Conservation (phyloP, 1,140 invertebrate species). For the Cyclargus thomasi region DNA sequence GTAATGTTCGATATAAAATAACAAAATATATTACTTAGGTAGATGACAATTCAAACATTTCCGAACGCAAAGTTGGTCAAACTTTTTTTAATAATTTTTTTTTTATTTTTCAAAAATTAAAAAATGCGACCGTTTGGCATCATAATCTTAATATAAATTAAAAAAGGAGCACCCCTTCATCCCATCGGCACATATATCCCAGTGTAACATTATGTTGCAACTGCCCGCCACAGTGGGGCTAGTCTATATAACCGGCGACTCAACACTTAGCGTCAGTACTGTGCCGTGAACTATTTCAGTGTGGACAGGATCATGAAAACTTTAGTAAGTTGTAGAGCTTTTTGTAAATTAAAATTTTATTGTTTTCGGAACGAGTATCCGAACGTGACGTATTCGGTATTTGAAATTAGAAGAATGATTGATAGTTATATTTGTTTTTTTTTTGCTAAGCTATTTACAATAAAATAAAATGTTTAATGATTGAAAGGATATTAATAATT, state of each 20-base stretch:
- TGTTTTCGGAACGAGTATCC: neutral
- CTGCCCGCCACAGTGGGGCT: neutral
- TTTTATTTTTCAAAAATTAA: too few relatives aligned
- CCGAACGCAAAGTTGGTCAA: too few relatives aligned
- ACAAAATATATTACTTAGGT: too few relatives aligned
- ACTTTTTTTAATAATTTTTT: too few relatives aligned
- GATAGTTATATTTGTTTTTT: neutral
- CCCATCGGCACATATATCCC: neutral
- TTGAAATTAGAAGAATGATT: too few relatives aligned
- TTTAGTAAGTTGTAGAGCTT: constrained; percentile 43
- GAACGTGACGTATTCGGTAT: too few relatives aligned
- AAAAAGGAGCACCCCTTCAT: neutral
- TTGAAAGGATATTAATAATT: too few relatives aligned
- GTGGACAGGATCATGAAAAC: constrained; percentile 40
- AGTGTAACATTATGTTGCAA: neutral
- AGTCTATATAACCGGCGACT: constrained; percentile 40
- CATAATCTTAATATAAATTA: too few relatives aligned
- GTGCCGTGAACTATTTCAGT: constrained; percentile 33
- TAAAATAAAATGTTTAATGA: neutral
- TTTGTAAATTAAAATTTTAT: neutral
- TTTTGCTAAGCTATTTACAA: neutral
- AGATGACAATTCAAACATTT: too few relatives aligned
- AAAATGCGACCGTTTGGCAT: too few relatives aligned
- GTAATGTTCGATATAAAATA: too few relatives aligned
- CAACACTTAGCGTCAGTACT: constrained; percentile 19